Base-by-base conservation (phyloP, 2,113 vertebrate genomes). In the Platycercus adscitus region DNA sequence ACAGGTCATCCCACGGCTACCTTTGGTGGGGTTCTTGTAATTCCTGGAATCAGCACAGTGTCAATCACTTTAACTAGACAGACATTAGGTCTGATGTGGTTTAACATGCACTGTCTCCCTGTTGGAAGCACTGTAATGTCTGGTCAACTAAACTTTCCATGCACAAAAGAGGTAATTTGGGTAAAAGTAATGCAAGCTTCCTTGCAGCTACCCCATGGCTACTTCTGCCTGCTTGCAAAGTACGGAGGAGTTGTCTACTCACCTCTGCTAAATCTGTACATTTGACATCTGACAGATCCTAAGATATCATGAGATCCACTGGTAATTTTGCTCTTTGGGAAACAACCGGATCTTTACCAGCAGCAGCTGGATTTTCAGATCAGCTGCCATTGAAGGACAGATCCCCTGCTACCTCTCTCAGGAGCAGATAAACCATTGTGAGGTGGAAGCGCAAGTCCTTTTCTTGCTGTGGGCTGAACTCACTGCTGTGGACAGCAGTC, bases 281-380 rank as follows among this genome's bases (percentile, higher is more conserved):
- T 43, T 9, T 52, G 43, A 69, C 17, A 6, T 53, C 50, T 61
- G 53, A 33, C 13, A 84, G 29, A 83, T 15, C 15, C 13, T 60
- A 21, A 83, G 25, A 25, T 19, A 49, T 7, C 31, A 35, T 13
- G 19, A 64, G 29, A 61, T 24, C 21, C 11, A 46, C 26, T 29
- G 29, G 37, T 37, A 63, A 12, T 23, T 69, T 76, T 64, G 31
- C 35, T 20, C 13, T 9, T 23, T 20, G 11, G 35, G 11, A 39
- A 4, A 43, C 2, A 44, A 31, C 6, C 14, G 17, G 28, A 15
- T 21, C 15, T 46, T 91, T 81, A 55, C 20, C 0, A 0, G 6
- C 17, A 83, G 53, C 21, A 55, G 19, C 0, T 43, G 28, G 72
- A 61, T 17, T 17, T 72, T 43, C 39, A 72, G 29, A 72, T 21